phyloP scores from a whole-genome alignment of 2,888 invertebrate genomes.

The Noctua pronuba region DNA sequence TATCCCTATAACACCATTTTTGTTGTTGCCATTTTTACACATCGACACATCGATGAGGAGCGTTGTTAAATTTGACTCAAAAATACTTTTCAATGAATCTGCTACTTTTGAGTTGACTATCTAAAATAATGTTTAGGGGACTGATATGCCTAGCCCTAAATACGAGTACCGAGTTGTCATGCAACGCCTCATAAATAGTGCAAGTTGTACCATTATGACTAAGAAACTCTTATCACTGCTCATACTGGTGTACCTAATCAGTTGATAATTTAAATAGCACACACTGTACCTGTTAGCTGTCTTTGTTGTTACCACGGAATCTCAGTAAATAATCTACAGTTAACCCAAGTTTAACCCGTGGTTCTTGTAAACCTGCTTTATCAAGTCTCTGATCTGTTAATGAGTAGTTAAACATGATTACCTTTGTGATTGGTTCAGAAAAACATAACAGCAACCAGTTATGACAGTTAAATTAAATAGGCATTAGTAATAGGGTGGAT shows the following conservation, averaged over 20 bases:
- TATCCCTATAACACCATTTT: neutral
- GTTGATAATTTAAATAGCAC: conserved; percentile 12
- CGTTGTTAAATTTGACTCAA: neutral
- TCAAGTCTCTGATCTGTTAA: neutral
- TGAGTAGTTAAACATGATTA: neutral
- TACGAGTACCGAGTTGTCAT: neutral
- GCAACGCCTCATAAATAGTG: neutral
- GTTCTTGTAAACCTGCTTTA: neutral
- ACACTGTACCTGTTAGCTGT: neutral
- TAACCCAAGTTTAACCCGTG: neutral
- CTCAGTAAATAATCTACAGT: neutral
- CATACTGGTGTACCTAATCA: neutral
- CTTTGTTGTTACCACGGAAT: neutral
- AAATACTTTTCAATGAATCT: neutral
- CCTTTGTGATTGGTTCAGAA: neutral
- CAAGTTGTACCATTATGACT: conserved; percentile 8
- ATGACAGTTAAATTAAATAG: neutral
- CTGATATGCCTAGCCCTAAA: neutral
- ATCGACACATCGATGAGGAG: neutral
- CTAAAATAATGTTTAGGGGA: neutral
- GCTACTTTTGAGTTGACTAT: neutral
- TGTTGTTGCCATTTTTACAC: neutral
- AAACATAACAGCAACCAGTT: neutral
- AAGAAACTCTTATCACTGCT: neutral
- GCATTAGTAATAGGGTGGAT: neutral